Evolutionary conservation across 2,888 invertebrate species (phyloP), one percentile per base, ranked within the genome.

Genomic region (Heliconius ethilla): DNA sequence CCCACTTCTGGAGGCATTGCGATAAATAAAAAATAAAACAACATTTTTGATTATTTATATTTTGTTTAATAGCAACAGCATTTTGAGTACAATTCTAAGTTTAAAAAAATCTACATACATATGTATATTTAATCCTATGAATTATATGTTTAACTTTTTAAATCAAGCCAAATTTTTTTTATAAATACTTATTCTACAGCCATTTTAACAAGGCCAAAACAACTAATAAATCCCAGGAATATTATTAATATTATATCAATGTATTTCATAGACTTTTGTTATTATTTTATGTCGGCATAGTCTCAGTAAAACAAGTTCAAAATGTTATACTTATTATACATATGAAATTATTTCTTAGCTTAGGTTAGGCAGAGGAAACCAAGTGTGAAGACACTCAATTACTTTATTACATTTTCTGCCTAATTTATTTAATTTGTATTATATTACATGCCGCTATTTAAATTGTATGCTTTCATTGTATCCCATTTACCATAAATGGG

Each of bases 51-150:
- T 65, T 65, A 29, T 65, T 29, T 25, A 63, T 13, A 67, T 67
- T 40, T 37, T 6, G n/a, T 67, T 67, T 67, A 40, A 67, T 67
- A 67, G 67, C 67, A 67, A 67, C 67, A 40, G 40, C 40, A 65
- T 65, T 18, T 37, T 7, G n/a, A 67, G 13, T 67, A 67, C 40
- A 67, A 40, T 67, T 40, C 6, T 15, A n/a, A 67, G n/a, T 25
- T 67, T 29, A 40, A 67, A 67, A 67, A 67, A 40, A n/a, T 67
- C 67, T 40, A 37, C 67, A 67, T 40, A 67, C 9, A 67, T 15
- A 40, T 67, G 40, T 67, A 67, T 40, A 67, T n/a, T 25, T 67
- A 67, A 66, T 33, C 33, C 66, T 37, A 37, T 37, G 22, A 63
- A 27, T 13, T 22, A 55, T 63, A 11, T 2, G 62, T 25, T 62